Base-by-base conservation (phyloP, 2,888 invertebrate genomes). In the Pyralis farinalis region DNA sequence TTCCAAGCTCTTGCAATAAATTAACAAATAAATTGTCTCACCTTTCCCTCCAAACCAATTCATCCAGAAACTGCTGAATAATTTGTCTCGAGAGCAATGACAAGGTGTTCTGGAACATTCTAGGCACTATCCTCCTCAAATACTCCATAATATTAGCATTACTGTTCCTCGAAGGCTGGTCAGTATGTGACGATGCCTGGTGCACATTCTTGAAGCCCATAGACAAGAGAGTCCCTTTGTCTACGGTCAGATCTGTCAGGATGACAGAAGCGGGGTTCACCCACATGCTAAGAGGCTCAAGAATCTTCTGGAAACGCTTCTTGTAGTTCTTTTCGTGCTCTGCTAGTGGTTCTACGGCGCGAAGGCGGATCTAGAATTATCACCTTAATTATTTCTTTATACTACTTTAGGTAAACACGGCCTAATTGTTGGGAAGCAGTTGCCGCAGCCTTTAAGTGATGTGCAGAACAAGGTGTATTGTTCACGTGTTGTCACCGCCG, bases 1-100 rank as follows among this genome's bases (percentile, higher is more conserved):
- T n/a, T n/a, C n/a, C n/a, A n/a, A n/a, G n/a, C n/a, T n/a, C n/a
- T n/a, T n/a, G n/a, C n/a, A n/a, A n/a, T n/a, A n/a, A n/a, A n/a
- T n/a, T n/a, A n/a, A n/a, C n/a, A 16, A 25, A 7, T 25, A 33
- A 1, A 7, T 16, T 16, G 4, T 16, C 70, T 63, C 36, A 86
- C 87, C 72, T 82, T 71, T 97, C 97, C 42, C 97, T 90, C 97
- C 97, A 97, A 7, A 96, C 94, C 10, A 97, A 79, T 66, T 97
- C 97, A 70, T 97, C 97, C 49, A 97, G 81, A 74, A 97, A 97
- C 73, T 96, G 96, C 73, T 97, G 97, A 59, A 97, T 96, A 70
- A 96, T 95, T 76, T 94, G 95, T 34, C 95, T 90, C 1, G 95
- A 96, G 0, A 97, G 81, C 49, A 96, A 71, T 7, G 96, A 95